A percentile compares a stretch with the other conserved stretches of the same genome.
These are phyloP conservation scores for Leptinotarsa defecta DNA, from an alignment of 1,140 invertebrate species.

Conservation along the genomic window DNA sequence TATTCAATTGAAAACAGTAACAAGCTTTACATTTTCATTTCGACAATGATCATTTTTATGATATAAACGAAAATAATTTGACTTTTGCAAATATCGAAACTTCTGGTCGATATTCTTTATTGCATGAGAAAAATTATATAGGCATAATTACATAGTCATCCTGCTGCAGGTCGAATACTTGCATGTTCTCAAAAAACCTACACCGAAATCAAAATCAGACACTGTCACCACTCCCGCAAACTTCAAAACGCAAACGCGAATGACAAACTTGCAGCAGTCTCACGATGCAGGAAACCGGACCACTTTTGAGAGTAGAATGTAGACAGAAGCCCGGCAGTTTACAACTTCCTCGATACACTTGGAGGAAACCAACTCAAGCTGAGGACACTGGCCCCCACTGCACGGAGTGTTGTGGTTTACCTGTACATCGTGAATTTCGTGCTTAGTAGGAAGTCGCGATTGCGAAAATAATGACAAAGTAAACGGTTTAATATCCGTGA, in stretches of 20 bases:
- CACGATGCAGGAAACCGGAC: background rate
- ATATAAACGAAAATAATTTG: too few species aligned
- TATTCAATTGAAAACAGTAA: too few species aligned
- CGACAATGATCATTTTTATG: too few species aligned
- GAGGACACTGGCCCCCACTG: slow-evolving; percentile 14
- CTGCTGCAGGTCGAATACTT: slow-evolving; percentile 47
- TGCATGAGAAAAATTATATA: slow-evolving; percentile 13
- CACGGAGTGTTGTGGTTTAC: background rate
- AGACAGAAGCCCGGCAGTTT: slow-evolving; percentile 1
- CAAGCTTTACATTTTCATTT: too few species aligned
- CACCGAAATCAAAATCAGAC: background rate
- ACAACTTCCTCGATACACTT: slow-evolving; percentile 8
- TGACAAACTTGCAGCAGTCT: slow-evolving; percentile 1
- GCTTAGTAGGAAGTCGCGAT: too few species aligned
- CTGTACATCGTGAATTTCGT: too few species aligned
- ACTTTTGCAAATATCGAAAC: too few species aligned
- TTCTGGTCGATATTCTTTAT: too few species aligned
- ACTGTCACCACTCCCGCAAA: background rate
- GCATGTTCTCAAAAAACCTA: slow-evolving; percentile 38
- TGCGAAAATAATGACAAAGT: too few species aligned
- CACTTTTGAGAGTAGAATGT: slow-evolving; percentile 14
- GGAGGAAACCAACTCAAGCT: background rate
- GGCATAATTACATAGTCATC: slow-evolving; percentile 49
- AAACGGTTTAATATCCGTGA: too few species aligned
- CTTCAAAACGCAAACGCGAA: background rate